Base-by-base conservation (phyloP, 2,113 vertebrate genomes). In the Caracal caracal region DNA sequence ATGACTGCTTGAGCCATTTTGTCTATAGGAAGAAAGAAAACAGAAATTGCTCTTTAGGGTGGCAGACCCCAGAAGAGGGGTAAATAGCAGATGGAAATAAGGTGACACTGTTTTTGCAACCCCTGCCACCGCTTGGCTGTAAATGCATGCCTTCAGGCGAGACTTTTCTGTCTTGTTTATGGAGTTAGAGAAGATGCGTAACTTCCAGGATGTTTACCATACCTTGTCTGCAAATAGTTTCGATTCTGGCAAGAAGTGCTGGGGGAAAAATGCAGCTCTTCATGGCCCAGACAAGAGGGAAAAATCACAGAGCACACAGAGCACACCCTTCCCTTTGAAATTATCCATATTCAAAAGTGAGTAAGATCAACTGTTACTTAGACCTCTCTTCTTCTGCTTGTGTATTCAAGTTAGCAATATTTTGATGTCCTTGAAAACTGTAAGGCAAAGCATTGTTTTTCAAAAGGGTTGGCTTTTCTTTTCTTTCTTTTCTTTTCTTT, bases 301-400 rank as follows among this genome's bases (percentile, higher is more conserved):
- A 68, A 80, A 94, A 78, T 88, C 20, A 95, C 97, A 95, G 97
- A 95, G 96, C 92, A 97, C 61, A 2, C 91, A 95, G 96, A 78
- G 61, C 43, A 28, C n/a, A 82, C 56, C 4, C 87, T 95, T 97
- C 93, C 91, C 71, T 97, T 84, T 93, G 96, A 98, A 98, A 97
- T 83, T 47, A 93, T 98, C 95, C 90, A 71, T 96, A 76, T 94
- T 88, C 85, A 81, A 71, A 91, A 97, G 96, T 94, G 82, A 88
- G 88, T 68, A 93, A 85, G 59, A 96, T 83, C 51, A n/a, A 89
- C 89, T 96, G 85, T 73, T 97, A 71, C 94, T 97, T 49, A 33
- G 10, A 40, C 26, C 30, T 83, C 16, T 37, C 26, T 93, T 93
- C 96, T 56, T 93, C 95, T 96, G 61, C 51, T 95, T 95, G 56